These are phyloP conservation scores for Andrena bicolor DNA, from an alignment of 2,888 invertebrate genomes.

Conservation along the genomic window DNA sequence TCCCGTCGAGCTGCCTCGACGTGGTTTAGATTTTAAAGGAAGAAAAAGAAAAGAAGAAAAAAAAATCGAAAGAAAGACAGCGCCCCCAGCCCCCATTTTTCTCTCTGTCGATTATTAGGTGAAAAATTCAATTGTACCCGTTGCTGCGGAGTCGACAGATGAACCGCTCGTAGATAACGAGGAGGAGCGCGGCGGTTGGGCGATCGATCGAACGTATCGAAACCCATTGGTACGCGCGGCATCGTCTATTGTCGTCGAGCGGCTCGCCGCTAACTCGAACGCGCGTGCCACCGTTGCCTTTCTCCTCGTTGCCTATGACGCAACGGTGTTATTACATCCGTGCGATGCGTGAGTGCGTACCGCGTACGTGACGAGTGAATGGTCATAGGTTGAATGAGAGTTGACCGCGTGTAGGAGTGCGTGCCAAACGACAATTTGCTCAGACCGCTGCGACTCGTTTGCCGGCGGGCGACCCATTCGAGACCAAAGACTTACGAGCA, in stretches of 20 bases:
- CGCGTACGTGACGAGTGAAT: constrained; percentile 67
- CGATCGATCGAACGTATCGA: constrained; percentile 12
- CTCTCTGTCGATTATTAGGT: constrained; percentile 64
- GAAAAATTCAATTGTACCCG: constrained; percentile 60
- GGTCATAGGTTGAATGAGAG: constrained; percentile 66
- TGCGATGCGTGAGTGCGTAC: constrained; percentile 41
- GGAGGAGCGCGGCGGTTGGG: constrained; percentile 6
- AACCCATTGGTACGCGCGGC: neutral
- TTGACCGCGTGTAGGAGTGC: constrained; percentile 74
- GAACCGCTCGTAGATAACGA: constrained; percentile 48
- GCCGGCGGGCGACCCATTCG: constrained; percentile 80
- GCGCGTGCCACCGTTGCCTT: constrained; percentile 2
- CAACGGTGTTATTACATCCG: constrained; percentile 52
- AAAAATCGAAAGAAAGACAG: constrained; percentile 18
- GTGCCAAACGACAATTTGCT: constrained; percentile 83
- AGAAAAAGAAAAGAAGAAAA: neutral
- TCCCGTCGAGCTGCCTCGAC: constrained; percentile 44
- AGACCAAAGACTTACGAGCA: constrained; percentile 83
- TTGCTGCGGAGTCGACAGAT: constrained; percentile 49
- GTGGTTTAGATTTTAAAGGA: constrained; percentile 37
- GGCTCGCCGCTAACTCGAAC: neutral
- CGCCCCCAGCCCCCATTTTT: constrained; percentile 24
- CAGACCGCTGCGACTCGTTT: constrained; percentile 80
- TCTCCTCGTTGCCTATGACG: constrained; percentile 63
- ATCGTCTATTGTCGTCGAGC: neutral